Evolutionary conservation across 2,888 invertebrate species (phyloP).

Genomic region (Ophion slaviceki): DNA sequence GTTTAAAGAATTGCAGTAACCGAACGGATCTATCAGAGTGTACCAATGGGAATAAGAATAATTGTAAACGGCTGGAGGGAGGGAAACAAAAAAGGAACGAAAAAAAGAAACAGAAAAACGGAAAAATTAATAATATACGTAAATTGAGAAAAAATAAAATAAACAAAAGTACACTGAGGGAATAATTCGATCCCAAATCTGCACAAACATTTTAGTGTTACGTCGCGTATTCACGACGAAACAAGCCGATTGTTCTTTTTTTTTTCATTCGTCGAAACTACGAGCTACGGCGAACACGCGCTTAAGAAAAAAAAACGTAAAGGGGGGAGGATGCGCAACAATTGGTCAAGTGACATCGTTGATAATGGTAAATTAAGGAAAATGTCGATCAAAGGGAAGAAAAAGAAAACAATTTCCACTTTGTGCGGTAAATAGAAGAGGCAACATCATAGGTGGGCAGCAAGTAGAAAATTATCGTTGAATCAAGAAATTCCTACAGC

Average conservation of each 20-base stretch:
- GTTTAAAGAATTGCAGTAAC: constrained; percentile 78
- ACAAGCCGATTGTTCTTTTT: constrained; percentile 39
- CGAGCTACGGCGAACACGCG: constrained; percentile 76
- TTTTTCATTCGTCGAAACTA: constrained; percentile 70
- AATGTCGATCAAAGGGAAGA: constrained; percentile 17
- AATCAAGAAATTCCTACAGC: constrained; percentile 76
- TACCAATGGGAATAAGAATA: constrained; percentile 58
- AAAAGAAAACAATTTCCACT: constrained; percentile 76
- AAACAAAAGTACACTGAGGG: constrained; percentile 57
- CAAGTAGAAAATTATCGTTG: constrained; percentile 70
- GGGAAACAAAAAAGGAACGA: constrained; percentile 34
- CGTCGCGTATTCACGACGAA: neutral
- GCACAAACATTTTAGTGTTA: constrained; percentile 73
- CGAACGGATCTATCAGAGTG: constrained; percentile 69
- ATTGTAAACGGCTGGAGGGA: constrained; percentile 26
- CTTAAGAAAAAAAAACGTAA: constrained; percentile 68
- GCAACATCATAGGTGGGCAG: constrained; percentile 78
- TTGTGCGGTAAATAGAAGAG: constrained; percentile 76
- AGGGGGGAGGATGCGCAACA: constrained; percentile 49
- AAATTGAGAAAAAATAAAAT: constrained; percentile 63
- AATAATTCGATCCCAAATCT: constrained; percentile 73
- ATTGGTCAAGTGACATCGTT: constrained; percentile 76
- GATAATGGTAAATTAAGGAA: constrained; percentile 76
- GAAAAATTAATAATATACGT: constrained; percentile 67
- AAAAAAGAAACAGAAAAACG: constrained; percentile 38